Evolutionary conservation across 1,140 invertebrate genomes (phyloP), one percentile per base, ranked within the genome.

Genomic region (Drosophila pectinifera): DNA sequence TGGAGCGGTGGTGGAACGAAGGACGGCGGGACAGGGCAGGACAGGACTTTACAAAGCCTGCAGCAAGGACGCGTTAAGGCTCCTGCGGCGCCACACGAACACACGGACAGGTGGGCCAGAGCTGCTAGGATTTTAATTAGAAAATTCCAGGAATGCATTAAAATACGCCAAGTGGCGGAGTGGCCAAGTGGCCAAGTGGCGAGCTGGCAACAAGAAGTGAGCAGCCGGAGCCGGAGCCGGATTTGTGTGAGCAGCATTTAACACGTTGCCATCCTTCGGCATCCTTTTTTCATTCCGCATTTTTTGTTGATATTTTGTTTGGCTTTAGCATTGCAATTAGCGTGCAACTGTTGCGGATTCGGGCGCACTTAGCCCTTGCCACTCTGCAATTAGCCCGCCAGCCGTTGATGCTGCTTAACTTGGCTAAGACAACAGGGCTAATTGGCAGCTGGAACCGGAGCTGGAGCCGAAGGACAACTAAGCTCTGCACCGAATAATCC

Each of bases 311-410:
- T 76, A 61, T 79, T 88, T 86, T 78, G 58, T 77, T 88, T 83
- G 79, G 73, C 84, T 84, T 89, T 88, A 78, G 79, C 83, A 88
- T 77, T 79, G 79, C 83, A 86, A 86, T 86, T 86, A 86, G 83
- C 79, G 46, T 49, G 75, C 49, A 65, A 82, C 68, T 88, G 70
- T 82, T 68, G 56, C 59, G 63, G 73, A 59, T 54, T 57, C 31
- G 26, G 48, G 80, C 65, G 49, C 72, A 58, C 73, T 82, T 83
- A 51, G 48, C 48, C 34, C 48, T 51, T 62, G 78, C 69, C 73
- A 59, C 78, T 51, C 39, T 49, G 79, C 83, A 88, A 86, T 86
- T 86, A 88, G 83, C 79, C 72, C 58, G 39, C 46, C 72, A 68
- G 43, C 46, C 57, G 70, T 75, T 74, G 68, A 70, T 75, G 69